Evolutionary conservation across 2,888 invertebrate genomes (phyloP).

Genomic region (Allacma fusca): DNA sequence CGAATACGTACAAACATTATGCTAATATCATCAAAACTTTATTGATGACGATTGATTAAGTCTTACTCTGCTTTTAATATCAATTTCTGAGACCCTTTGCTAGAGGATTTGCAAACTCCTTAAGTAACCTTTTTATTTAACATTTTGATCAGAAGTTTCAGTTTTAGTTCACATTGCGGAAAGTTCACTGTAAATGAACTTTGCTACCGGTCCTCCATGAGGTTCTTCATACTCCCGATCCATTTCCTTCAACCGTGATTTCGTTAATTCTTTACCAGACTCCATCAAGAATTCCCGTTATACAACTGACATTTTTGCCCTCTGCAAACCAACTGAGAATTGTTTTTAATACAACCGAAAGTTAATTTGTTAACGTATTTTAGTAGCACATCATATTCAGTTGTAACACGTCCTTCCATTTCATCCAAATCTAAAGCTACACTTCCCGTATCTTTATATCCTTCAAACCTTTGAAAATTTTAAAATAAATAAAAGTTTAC

Average conservation of each 20-base stretch:
- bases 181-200: conserved; percentile 60
- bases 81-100: too few species aligned
- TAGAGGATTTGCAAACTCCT: conserved; percentile 79
- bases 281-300: conserved; percentile 78
- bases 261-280: conserved; percentile 72
- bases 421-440: conserved; percentile 91
- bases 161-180: conserved; percentile 71
- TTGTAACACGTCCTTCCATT: conserved; percentile 80
- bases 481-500: neutral
- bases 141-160: conserved; percentile 82
- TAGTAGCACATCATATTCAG: conserved; percentile 75
- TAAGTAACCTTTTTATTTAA: conserved; percentile 80
- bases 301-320: conserved; percentile 64
- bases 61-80: too few species aligned
- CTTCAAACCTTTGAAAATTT: conserved; percentile 73
- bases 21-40: too few species aligned
- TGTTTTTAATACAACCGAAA: conserved; percentile 3
- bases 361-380: conserved; percentile 80
- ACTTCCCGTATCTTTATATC: conserved; percentile 87
- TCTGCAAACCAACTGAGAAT: conserved; percentile 38
- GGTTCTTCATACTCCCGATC: conserved; percentile 54
- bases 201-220: conserved; percentile 42
- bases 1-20: too few species aligned
- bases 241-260: conserved; percentile 74
- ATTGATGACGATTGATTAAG: too few species aligned